Base-by-base conservation (phyloP, 2,113 vertebrate species). In the Psilopsiagon aurifrons region DNA sequence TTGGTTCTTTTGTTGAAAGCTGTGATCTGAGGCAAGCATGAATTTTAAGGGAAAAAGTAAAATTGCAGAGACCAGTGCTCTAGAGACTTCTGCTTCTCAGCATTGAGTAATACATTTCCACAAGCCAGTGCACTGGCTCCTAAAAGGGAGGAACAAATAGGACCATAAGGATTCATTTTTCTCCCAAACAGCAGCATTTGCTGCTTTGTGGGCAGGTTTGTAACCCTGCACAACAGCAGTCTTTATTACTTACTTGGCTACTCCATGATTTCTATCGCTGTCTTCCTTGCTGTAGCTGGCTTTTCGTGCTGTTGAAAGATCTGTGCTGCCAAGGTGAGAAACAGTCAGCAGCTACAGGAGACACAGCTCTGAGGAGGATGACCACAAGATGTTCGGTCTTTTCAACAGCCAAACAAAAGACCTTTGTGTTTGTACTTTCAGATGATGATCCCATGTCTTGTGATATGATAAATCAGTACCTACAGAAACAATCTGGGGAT, bases 161-260 rank as follows among this genome's bases (percentile, higher is more conserved):
- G 49, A 35, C 62, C 10, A 0, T 29, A 69, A 69, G 66, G 66
- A 93, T 90, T 93, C 9, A 29, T 94, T 93, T 90, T 94, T 54
- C 44, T 94, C 60, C 25, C 91, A 59, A 88, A 44, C 19, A 93
- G 10, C 33, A 86, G 62, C 41, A 70, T 88, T 92, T 95, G 80
- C 76, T 92, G 80, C 83, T 94, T 82, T 84, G 51, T 76, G 73
- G 44, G 44, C 41, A 93, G 44, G 80, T 75, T 90, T 82, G 80
- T 82, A 92, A 76, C 80, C 25, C 35, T 76, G 49, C 44, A 69
- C 33, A 90, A 4, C 55, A 64, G 39, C 46, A 47, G 57, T n/a
- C 31, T 93, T 86, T 93, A 81, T 90, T 96, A 90, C 33, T 78
- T 68, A 23, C 69, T 57, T 66, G 55, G 60, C 49, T 69, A 16